Percentiles rank a stretch among this genome's conserved stretches.
Evolutionary conservation across 2,797 vertebrate species (phyloP).

Genomic region (Odontamblyopus lacepedii): DNA sequence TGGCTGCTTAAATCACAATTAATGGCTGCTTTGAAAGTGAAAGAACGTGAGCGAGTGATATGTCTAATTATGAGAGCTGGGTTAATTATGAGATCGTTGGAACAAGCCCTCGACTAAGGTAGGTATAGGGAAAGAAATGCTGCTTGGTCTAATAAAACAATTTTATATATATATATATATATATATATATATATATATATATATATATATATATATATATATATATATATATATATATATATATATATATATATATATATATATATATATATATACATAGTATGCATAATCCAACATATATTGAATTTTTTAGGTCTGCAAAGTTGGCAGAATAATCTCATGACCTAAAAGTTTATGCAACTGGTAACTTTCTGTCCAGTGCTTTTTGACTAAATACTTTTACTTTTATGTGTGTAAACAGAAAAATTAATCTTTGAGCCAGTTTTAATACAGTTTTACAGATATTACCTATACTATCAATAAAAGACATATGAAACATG

Average conservation of each 20-base stretch:
- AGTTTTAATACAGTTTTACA: neutral
- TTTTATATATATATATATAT: neutral
- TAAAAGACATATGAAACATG: neutral
- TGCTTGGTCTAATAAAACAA: neutral
- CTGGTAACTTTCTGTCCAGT: neutral
- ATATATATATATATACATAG: too few relatives aligned
- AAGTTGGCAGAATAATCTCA: neutral
- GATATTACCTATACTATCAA: neutral
- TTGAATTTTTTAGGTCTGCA: neutral
- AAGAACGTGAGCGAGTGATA: conserved; percentile 31
- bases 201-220: too few relatives aligned
- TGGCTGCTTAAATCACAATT: conserved; percentile 61
- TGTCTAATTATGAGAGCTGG: conserved; percentile 51
- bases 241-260: too few relatives aligned
- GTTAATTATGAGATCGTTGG: conserved; percentile 53
- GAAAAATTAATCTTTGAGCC: neutral
- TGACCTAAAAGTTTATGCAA: neutral
- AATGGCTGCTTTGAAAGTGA: conserved; percentile 65
- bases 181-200: too few relatives aligned
- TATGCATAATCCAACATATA: too few relatives aligned
- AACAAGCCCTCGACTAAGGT: conserved; percentile 45
- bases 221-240: too few relatives aligned
- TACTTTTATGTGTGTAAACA: neutral
- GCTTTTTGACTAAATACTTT: neutral
- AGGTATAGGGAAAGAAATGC: conserved; percentile 21